These are phyloP conservation scores for Matsumyia berberina DNA, from an alignment of 2,888 invertebrate genomes.

Conservation along the genomic window DNA sequence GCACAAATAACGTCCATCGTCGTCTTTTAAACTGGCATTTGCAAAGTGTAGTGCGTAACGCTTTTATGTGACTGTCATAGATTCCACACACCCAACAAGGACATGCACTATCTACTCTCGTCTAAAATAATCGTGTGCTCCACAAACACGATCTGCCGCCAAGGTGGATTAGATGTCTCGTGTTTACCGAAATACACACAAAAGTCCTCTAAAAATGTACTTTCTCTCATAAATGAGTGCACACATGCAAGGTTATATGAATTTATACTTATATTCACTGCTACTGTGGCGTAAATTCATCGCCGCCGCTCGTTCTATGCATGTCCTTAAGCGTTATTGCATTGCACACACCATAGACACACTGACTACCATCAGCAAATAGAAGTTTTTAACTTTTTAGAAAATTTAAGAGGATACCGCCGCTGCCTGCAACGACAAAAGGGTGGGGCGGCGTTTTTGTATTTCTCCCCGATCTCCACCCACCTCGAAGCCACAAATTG, in stretches of 20 bases:
- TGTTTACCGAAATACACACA: constrained; percentile 51
- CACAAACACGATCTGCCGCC: constrained; percentile 37
- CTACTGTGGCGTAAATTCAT: constrained; percentile 17
- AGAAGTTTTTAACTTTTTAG: constrained; percentile 28
- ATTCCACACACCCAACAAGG: constrained; percentile 10
- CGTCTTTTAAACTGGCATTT: background rate
- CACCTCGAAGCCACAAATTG: constrained; percentile 57
- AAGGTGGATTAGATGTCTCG: constrained; percentile 61
- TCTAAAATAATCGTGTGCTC: constrained; percentile 26
- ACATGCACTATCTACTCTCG: background rate
- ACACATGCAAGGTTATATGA: background rate
- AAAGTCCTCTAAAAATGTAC: constrained; percentile 34
- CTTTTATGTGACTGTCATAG: background rate
- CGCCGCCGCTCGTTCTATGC: background rate
- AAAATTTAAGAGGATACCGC: constrained; percentile 41
- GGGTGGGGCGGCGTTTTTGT: constrained; percentile 13
- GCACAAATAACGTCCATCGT: constrained; percentile 11
- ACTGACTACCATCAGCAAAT: background rate
- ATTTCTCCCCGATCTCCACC: background rate
- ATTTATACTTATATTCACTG: background rate
- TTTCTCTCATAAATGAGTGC: constrained; percentile 16
- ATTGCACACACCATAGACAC: constrained; percentile 14
- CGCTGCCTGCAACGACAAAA: constrained; percentile 26
- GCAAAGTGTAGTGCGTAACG: constrained; percentile 1
- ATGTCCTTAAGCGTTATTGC: constrained; percentile 58